phyloP scores from a whole-genome alignment of 2,888 invertebrate genomes.

The Cosmia trapezina region DNA sequence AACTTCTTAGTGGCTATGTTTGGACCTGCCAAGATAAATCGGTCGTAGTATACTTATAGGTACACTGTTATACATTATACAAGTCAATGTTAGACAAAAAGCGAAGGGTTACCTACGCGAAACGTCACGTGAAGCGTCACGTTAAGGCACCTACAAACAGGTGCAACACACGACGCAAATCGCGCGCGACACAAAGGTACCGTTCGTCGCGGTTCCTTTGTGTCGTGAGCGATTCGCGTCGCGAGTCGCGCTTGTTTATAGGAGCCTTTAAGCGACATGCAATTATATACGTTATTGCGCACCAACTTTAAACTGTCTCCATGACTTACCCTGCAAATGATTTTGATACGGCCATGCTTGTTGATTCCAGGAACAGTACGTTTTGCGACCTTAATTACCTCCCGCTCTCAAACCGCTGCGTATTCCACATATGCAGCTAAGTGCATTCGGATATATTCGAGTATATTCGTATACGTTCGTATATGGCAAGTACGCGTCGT shows the following conservation, averaged over 20 bases:
- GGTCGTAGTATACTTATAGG: not conserved
- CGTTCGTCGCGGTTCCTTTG: too few relatives aligned
- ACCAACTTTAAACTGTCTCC: not conserved
- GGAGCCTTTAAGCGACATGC: not conserved
- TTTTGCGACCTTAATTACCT: slow-evolving; percentile 37
- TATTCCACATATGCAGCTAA: slow-evolving; percentile 38
- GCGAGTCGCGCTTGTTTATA: too few relatives aligned
- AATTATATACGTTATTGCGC: not conserved
- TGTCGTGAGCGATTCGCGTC: too few relatives aligned
- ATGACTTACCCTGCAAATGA: not conserved
- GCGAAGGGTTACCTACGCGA: too few relatives aligned
- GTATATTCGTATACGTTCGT: slow-evolving; percentile 30
- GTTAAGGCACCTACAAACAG: too few relatives aligned
- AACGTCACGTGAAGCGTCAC: too few relatives aligned
- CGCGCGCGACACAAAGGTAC: too few relatives aligned
- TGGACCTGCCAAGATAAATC: too few relatives aligned
- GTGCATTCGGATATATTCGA: slow-evolving; percentile 45
- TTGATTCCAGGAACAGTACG: not conserved
- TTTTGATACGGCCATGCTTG: not conserved
- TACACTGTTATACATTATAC: not conserved
- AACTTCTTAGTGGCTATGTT: too few relatives aligned
- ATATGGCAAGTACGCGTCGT: slow-evolving; percentile 58
- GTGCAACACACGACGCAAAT: too few relatives aligned
- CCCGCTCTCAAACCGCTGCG: slow-evolving; percentile 13
- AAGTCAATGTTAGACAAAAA: not conserved